Evolutionary conservation across 2,113 vertebrate genomes (phyloP).

Genomic region (Poicephalus gulielmi): DNA sequence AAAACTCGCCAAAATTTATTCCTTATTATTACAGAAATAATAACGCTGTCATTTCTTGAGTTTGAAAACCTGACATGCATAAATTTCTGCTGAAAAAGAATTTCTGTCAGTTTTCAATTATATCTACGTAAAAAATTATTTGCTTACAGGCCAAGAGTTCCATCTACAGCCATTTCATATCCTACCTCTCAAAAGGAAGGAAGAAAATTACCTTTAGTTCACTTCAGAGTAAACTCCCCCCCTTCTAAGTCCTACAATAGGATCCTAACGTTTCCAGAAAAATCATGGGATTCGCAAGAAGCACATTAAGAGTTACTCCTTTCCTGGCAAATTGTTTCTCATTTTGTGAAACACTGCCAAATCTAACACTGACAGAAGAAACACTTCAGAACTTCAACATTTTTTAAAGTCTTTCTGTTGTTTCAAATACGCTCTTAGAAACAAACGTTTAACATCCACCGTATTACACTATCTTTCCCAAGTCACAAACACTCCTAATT

Average conservation of each 20-base stretch:
- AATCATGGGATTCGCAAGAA: not conserved
- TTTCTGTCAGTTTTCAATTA: not conserved
- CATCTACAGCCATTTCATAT: not conserved
- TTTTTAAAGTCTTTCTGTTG: slow-evolving; percentile 59
- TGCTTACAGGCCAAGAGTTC: not conserved
- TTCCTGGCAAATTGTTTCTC: not conserved
- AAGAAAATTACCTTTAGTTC: not conserved
- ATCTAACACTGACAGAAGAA: slow-evolving; percentile 46
- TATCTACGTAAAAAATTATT: not conserved
- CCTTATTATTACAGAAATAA: not conserved
- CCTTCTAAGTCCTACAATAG: not conserved
- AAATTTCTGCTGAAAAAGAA: not conserved
- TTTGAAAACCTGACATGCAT: not conserved
- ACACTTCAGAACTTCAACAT: slow-evolving; percentile 26
- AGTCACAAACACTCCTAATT: not conserved
- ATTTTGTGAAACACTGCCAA: slow-evolving; percentile 32
- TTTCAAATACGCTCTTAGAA: not conserved
- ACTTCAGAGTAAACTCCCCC: not conserved
- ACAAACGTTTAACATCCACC: not conserved
- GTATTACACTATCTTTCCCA: not conserved
- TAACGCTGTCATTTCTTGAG: not conserved
- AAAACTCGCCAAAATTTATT: not conserved
- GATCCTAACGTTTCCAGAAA: not conserved
- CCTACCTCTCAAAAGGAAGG: not conserved
- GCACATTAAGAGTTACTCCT: not conserved